These are phyloP conservation scores for Enhydra lutris DNA, from an alignment of 2,113 vertebrate genomes.

Conservation along the genomic window DNA sequence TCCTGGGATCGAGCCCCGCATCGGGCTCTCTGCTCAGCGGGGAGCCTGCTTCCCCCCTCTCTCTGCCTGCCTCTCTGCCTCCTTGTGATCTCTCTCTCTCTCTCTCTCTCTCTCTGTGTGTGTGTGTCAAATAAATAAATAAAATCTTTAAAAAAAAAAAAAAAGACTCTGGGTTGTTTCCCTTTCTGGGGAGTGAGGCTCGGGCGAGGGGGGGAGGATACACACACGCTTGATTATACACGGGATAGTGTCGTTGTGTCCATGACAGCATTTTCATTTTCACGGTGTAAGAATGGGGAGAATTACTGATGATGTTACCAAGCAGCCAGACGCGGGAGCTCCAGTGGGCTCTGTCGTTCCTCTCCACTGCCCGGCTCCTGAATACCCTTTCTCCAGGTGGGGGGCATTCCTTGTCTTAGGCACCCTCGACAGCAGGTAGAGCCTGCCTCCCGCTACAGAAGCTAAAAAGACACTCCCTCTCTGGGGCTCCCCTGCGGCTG, in stretches of 20 bases:
- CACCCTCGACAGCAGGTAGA: background rate
- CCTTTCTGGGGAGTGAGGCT: background rate
- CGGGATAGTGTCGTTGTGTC: background rate
- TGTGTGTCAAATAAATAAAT: too few species aligned
- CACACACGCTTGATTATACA: background rate
- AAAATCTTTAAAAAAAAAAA: too few species aligned
- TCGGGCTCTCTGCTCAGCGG: too few species aligned
- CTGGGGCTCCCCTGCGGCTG: background rate
- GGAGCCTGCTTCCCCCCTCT: too few species aligned
- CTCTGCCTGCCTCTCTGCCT: too few species aligned
- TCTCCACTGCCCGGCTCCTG: background rate
- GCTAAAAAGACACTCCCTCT: background rate
- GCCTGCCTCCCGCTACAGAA: background rate
- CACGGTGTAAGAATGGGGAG: background rate
- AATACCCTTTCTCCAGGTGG: background rate
- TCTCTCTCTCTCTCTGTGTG: too few species aligned
- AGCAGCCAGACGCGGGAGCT: background rate
- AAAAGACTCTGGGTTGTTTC: background rate
- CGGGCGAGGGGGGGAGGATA: background rate
- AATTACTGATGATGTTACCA: background rate
- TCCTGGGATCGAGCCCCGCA: too few species aligned
- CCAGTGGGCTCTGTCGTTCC: background rate
- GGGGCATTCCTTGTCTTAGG: accelerated
- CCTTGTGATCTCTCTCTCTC: too few species aligned
- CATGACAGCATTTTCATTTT: background rate